Conservation (phyloP, 2,113 vertebrate species). For the Suricata suricatta region DNA sequence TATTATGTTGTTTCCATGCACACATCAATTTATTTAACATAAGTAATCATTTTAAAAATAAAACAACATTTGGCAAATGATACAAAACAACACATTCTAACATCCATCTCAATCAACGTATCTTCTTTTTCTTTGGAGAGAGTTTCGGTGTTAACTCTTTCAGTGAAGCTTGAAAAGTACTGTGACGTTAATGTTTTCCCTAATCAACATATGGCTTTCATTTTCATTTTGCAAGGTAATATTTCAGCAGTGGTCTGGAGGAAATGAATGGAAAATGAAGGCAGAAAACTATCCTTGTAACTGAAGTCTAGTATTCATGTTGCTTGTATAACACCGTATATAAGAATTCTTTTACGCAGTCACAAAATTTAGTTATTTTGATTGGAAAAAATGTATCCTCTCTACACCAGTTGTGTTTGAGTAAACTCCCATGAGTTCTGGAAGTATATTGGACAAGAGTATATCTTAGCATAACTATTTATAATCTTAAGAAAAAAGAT, state of each 20-base stretch:
- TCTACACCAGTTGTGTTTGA: conserved; percentile 67
- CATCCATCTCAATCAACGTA: conserved; percentile 74
- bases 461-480: conserved; percentile 75
- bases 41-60: conserved; percentile 77
- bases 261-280: conserved; percentile 80
- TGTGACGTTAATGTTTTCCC: conserved; percentile 75
- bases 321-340: conserved; percentile 55
- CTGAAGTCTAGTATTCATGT: conserved; percentile 69
- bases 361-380: conserved; percentile 20
- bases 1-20: conserved; percentile 46
- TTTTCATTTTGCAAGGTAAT: conserved; percentile 77
- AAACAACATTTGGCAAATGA: conserved; percentile 81
- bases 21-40: conserved; percentile 78
- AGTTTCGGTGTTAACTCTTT: conserved; percentile 77
- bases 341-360: conserved; percentile 80
- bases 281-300: conserved; percentile 75
- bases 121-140: conserved; percentile 75
- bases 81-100: conserved; percentile 80
- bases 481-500: conserved; percentile 67
- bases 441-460: conserved; percentile 70
- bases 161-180: conserved; percentile 73
- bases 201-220: conserved; percentile 75
- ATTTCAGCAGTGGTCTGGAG: conserved; percentile 71
- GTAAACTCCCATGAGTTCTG: conserved; percentile 72
- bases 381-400: conserved; percentile 71